Evolutionary conservation across 2,797 vertebrate species (phyloP), one percentile per base, ranked within the genome.

Genomic region (Hypotaenidia okinawae): DNA sequence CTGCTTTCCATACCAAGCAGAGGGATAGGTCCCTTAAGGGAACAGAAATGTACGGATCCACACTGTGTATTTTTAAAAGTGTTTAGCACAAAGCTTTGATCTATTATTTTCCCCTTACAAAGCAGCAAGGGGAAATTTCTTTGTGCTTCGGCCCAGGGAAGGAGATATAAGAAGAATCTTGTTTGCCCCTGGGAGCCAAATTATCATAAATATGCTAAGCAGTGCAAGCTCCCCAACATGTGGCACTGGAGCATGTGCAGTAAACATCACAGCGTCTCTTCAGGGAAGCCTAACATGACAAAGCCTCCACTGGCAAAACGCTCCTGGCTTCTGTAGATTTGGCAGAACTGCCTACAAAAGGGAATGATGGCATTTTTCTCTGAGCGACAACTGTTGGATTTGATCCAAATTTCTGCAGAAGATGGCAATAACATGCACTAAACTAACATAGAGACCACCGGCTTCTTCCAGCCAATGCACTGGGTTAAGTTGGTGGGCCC

Each of bases 121-220:
- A 86, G 87, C 89, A 89, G 33, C 69, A 89, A 87, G 47, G 75
- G 76, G 81, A 96, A 90, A 90, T 70, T 85, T 84, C 93, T 95
- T 96, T 95, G 89, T 93, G 91, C 69, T 93, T 89, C 32, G 3
- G 82, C 87, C 90, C 11, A 19, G 62, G 89, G 75, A 95, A 96
- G 62, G 68, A 94, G 81, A 89, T 85, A 43, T 18, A 92, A 94
- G 94, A 78, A 92, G 87, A 80, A 62, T 59, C 72, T 69, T 27
- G 61, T 64, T 91, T 85, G 79, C 92, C 87, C 82, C 64, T 87
- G 94, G 92, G 96, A 93, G n/a, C 22, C 45, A 55, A 83, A 96
- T 94, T 94, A 95, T 21, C 94, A 96, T 95, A 96, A 96, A 87
- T 95, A 97, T 88, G 94, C 92, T 95, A 96, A 96, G 89, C 89